Conservation (phyloP, 1,140 invertebrate genomes). For the Chlorops oryzae region DNA sequence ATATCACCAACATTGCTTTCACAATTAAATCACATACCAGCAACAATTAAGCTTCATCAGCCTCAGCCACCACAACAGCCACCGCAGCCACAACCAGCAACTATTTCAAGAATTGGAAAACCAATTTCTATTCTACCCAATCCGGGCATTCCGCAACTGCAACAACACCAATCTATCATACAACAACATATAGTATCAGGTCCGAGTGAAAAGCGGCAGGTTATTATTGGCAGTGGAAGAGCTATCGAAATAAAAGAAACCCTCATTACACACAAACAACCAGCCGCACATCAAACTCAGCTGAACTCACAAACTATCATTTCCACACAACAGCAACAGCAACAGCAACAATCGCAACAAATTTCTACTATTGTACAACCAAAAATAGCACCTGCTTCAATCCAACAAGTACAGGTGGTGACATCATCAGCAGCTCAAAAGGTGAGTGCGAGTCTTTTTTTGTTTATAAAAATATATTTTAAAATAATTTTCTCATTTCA, state of each 20-base stretch:
- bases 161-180: slow-evolving; percentile 45
- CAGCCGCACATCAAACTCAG: slow-evolving; percentile 35
- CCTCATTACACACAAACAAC: slow-evolving; percentile 37
- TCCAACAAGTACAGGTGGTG: background rate
- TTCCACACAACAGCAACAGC: slow-evolving; percentile 29
- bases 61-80: slow-evolving; percentile 15
- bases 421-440: background rate
- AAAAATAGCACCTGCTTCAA: slow-evolving; percentile 3
- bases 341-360: slow-evolving; percentile 25
- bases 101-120: slow-evolving; percentile 6
- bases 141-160: slow-evolving; percentile 39
- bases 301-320: slow-evolving; percentile 44
- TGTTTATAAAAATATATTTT: too few relatives aligned
- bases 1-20: slow-evolving; percentile 39
- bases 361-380: slow-evolving; percentile 29
- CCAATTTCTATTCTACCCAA: slow-evolving; percentile 18
- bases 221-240: slow-evolving; percentile 24
- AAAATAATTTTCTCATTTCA: too few relatives aligned
- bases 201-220: slow-evolving; percentile 34
- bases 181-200: slow-evolving; percentile 43
- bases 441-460: slow-evolving; percentile 2
- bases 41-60: slow-evolving; percentile 42
- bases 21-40: slow-evolving; percentile 42
- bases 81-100: slow-evolving; percentile 15
- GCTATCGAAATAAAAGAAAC: slow-evolving; percentile 36